Conservation (phyloP, 2,888 invertebrate genomes). For the Cheilosia pagana region DNA sequence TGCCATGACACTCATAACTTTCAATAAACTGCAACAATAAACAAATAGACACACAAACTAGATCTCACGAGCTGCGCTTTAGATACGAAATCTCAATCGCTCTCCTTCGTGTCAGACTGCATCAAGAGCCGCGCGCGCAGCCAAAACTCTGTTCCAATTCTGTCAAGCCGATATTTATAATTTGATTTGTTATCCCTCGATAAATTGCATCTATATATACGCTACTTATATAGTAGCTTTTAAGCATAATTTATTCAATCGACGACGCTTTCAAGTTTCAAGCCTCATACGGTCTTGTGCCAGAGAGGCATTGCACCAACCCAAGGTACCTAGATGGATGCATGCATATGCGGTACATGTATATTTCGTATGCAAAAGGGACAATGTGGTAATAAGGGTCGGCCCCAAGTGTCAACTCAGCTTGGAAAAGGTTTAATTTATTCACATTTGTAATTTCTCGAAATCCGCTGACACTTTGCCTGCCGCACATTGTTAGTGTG, state of each 20-base stretch:
- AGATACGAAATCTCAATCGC: conserved; percentile 59
- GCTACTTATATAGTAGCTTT: conserved; percentile 41
- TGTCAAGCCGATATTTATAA: conserved; percentile 71
- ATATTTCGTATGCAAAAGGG: conserved; percentile 71
- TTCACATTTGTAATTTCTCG: conserved; percentile 74
- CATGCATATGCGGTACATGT: too few relatives aligned
- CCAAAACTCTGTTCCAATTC: conserved; percentile 66
- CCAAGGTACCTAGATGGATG: conserved; percentile 12
- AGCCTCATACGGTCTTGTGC: background rate
- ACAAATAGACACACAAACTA: conserved; percentile 36
- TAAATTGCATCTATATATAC: conserved; percentile 64
- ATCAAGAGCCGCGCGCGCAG: conserved; percentile 12
- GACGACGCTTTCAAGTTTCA: conserved; percentile 58
- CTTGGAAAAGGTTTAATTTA: conserved; percentile 68
- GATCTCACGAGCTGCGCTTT: conserved; percentile 66
- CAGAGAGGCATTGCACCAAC: conserved; percentile 6
- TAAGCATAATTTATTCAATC: conserved; percentile 73
- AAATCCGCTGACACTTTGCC: conserved; percentile 65
- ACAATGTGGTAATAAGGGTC: conserved; percentile 75
- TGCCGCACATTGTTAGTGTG: conserved; percentile 26
- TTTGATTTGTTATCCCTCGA: conserved; percentile 75
- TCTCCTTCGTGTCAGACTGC: conserved; percentile 24
- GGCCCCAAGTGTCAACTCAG: conserved; percentile 60
- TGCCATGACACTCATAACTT: conserved; percentile 74
- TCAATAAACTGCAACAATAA: conserved; percentile 68